Conservation (phyloP, 2,888 invertebrate genomes). For the Eupithecia abbreviata region DNA sequence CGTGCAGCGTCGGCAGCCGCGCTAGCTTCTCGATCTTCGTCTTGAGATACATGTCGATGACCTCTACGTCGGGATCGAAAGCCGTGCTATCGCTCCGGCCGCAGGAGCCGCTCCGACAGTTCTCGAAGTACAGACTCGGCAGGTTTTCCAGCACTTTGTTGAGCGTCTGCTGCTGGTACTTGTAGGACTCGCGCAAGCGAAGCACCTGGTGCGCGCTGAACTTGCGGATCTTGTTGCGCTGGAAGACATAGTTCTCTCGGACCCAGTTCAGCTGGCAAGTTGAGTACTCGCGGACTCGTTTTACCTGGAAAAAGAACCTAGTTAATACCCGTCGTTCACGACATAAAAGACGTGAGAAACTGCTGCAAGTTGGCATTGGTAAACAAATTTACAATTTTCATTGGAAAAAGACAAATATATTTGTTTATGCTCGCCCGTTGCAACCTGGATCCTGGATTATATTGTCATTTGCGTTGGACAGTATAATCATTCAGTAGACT, state of each 20-base stretch:
- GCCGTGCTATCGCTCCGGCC: conserved; percentile 89
- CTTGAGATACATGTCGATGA: conserved; percentile 87
- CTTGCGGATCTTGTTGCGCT: conserved; percentile 96
- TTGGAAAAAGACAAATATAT: not conserved
- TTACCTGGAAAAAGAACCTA: conserved; percentile 85
- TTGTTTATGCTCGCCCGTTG: not conserved
- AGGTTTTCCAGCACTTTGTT: conserved; percentile 97
- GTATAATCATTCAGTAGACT: not conserved
- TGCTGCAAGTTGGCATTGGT: not conserved
- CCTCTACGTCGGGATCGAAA: conserved; percentile 87
- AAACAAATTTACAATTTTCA: not conserved
- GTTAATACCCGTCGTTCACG: conserved; percentile 22
- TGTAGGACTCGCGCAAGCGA: conserved; percentile 95
- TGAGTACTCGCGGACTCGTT: conserved; percentile 95
- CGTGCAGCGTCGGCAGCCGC: conserved; percentile 79
- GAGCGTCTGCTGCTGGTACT: conserved; percentile 97
- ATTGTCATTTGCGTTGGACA: not conserved
- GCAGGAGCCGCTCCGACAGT: conserved; percentile 94
- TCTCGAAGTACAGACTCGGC: conserved; percentile 95
- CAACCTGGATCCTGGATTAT: not conserved
- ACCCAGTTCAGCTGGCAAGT: conserved; percentile 96
- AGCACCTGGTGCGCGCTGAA: conserved; percentile 97
- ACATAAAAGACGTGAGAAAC: not conserved
- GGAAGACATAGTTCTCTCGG: conserved; percentile 97
- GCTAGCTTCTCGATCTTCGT: conserved; percentile 85